Evolutionary conservation across 2,797 vertebrate species (phyloP).

Genomic region (Pteronotus mesoamericanus): DNA sequence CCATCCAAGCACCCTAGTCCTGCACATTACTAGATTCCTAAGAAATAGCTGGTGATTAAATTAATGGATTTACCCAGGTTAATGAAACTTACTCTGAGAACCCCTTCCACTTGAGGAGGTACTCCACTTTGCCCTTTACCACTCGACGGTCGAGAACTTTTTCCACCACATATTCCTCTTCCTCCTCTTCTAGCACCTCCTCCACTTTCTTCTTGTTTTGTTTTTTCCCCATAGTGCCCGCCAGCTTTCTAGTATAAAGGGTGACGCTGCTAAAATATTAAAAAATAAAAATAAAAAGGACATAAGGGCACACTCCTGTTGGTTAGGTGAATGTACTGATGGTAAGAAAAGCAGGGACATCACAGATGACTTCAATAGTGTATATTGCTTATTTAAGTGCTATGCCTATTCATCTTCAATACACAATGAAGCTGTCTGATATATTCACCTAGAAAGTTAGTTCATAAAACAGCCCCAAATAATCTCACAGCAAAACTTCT

Average conservation of each 20-base stretch:
- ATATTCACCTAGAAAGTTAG: not conserved
- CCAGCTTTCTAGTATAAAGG: slow-evolving; percentile 88
- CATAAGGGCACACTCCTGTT: not conserved
- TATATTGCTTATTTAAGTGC: not conserved
- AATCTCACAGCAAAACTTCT: not conserved
- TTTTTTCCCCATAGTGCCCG: slow-evolving; percentile 87
- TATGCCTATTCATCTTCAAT: not conserved
- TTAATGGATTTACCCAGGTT: not conserved
- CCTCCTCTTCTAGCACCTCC: slow-evolving; percentile 93
- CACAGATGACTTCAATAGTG: not conserved
- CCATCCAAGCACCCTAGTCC: not conserved
- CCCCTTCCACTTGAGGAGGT: slow-evolving; percentile 99
- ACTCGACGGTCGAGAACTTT: slow-evolving; percentile 96
- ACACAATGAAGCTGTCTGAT: not conserved
- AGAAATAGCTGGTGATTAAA: not conserved
- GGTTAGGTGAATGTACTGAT: not conserved
- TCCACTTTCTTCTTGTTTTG: slow-evolving; percentile 97
- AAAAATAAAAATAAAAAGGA: not conserved
- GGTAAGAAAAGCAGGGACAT: not conserved
- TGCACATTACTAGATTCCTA: not conserved
- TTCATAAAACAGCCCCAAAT: not conserved
- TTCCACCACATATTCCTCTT: slow-evolving; percentile 98
- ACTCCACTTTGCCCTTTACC: slow-evolving; percentile 96
- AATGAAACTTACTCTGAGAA: slow-evolving; percentile 92
- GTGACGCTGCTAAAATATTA: slow-evolving; percentile 78